Conservation (phyloP, 1,140 invertebrate genomes). For the Drosophila littoralis region DNA sequence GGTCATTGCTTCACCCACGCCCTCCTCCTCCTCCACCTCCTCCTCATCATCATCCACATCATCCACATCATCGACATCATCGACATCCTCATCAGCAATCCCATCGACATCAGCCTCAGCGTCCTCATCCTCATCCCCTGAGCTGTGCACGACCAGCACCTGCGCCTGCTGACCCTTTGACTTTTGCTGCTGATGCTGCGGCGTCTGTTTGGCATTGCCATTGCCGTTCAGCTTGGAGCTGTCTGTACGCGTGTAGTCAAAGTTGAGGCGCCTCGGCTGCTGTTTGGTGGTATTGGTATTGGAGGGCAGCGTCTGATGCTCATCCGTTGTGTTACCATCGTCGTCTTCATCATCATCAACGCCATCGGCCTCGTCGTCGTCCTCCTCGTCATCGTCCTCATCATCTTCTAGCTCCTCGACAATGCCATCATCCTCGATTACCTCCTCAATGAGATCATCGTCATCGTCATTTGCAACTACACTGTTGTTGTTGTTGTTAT, state of each 20-base stretch:
- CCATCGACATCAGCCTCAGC: conserved; percentile 20
- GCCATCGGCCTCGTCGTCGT: conserved; percentile 25
- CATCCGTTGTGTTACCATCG: conserved; percentile 37
- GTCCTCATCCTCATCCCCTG: conserved; percentile 37
- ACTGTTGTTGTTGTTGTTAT: neutral
- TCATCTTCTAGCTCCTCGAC: conserved; percentile 44
- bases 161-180: conserved; percentile 6
- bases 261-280: conserved; percentile 24
- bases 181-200: neutral
- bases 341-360: conserved; percentile 34
- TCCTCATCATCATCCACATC: neutral
- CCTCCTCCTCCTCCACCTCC: conserved; percentile 21
- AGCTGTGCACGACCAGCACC: conserved; percentile 45
- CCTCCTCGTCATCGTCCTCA: conserved; percentile 42
- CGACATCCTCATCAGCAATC: conserved; percentile 14
- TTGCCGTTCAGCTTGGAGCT: conserved; percentile 30
- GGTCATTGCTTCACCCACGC: conserved; percentile 34
- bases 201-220: conserved; percentile 14
- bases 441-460: conserved; percentile 52
- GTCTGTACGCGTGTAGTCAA: conserved; percentile 14
- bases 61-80: conserved; percentile 4
- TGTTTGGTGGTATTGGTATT: conserved; percentile 4
- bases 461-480: conserved; percentile 26
- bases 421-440: conserved; percentile 44
- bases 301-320: neutral